Conservation (phyloP, 2,797 vertebrate genomes). For the Pseudomugil gertrudae region DNA sequence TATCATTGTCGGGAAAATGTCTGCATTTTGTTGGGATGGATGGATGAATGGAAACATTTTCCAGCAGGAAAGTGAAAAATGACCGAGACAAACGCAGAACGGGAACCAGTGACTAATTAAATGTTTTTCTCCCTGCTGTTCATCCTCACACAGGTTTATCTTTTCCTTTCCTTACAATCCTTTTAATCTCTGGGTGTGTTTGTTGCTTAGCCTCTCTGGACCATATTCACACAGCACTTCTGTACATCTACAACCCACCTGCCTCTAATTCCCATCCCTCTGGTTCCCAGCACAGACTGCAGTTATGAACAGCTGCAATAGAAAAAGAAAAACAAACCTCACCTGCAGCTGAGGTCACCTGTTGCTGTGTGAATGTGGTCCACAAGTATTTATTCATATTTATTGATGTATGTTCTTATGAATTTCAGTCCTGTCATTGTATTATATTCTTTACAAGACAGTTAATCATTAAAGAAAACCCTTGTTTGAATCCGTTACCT, state of each 20-base stretch:
- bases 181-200: constrained; percentile 81
- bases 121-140: constrained; percentile 71
- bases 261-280: constrained; percentile 10
- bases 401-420: constrained; percentile 84
- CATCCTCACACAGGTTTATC: constrained; percentile 69
- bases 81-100: constrained; percentile 31
- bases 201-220: constrained; percentile 79
- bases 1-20: constrained; percentile 36
- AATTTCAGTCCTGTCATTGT: constrained; percentile 83
- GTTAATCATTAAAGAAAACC: constrained; percentile 82
- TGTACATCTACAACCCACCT: constrained; percentile 34
- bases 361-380: constrained; percentile 73
- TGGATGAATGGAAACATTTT: constrained; percentile 39
- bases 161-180: constrained; percentile 44
- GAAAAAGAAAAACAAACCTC: constrained; percentile 17
- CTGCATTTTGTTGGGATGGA: constrained; percentile 37
- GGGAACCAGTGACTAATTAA: constrained; percentile 40
- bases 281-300: constrained; percentile 14
- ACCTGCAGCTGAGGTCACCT: constrained; percentile 28
- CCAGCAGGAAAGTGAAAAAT: constrained; percentile 28
- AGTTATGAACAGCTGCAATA: constrained; percentile 32
- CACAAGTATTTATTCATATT: constrained; percentile 79
- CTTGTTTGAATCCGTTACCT: constrained; percentile 77
- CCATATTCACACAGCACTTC: constrained; percentile 69
- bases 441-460: constrained; percentile 84